Evolutionary conservation across 1,140 invertebrate species (phyloP).

Genomic region (Ylistrum balloti): DNA sequence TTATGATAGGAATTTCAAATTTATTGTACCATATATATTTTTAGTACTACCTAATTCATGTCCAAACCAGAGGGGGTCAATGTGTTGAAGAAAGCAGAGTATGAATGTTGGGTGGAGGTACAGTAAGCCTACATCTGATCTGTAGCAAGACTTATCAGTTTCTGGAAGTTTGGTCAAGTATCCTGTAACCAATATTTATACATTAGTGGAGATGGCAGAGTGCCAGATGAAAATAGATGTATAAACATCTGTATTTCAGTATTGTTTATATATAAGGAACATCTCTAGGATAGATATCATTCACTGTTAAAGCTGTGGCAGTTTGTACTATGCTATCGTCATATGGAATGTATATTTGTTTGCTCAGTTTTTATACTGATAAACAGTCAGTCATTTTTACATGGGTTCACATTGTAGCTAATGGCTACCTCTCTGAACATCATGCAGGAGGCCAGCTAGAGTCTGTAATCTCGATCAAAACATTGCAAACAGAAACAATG

Average conservation of each 20-base stretch:
- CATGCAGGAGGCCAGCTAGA: too few relatives aligned
- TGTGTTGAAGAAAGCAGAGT: not conserved
- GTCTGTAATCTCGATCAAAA: too few relatives aligned
- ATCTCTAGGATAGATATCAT: too few relatives aligned
- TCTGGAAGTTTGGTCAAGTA: not conserved
- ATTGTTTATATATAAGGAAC: not conserved
- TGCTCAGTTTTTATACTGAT: too few relatives aligned
- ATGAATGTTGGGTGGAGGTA: constrained; percentile 1
- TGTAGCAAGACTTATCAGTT: not conserved
- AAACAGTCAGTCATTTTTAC: too few relatives aligned
- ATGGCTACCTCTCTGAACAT: too few relatives aligned
- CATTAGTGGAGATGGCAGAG: not conserved
- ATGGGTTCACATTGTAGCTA: too few relatives aligned
- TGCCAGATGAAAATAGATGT: not conserved
- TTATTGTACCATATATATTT: not conserved
- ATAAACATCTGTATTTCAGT: not conserved
- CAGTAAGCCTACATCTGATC: not conserved
- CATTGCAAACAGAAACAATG: too few relatives aligned
- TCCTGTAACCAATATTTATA: constrained; percentile 19
- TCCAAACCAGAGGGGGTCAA: not conserved
- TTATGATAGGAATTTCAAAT: not conserved
- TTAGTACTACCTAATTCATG: not conserved
- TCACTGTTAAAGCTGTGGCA: too few relatives aligned
- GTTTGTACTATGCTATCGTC: too few relatives aligned
- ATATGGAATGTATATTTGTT: too few relatives aligned